Evolutionary conservation across 2,888 invertebrate species (phyloP).

Genomic region (Troides oblongomaculatus): DNA sequence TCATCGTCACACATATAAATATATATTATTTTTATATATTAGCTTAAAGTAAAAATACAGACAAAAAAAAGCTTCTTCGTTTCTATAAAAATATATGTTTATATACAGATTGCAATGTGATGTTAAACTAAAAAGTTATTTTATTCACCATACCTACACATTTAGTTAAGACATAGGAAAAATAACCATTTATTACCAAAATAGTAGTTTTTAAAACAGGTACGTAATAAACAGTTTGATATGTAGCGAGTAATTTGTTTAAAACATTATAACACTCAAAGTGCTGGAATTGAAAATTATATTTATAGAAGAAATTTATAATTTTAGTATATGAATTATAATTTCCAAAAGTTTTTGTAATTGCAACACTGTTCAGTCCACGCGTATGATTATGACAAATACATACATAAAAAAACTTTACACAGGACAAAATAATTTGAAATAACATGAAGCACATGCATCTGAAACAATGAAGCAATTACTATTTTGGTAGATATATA

Average conservation of each 20-base stretch:
- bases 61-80: not conserved
- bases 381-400: not conserved
- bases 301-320: not conserved
- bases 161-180: not conserved
- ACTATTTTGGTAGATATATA: no score
- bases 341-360: not conserved
- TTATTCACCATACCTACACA: not conserved
- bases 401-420: no score
- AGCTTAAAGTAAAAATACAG: not conserved
- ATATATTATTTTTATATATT: no score
- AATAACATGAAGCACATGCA: not conserved
- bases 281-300: not conserved
- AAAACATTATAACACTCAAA: constrained; percentile 1
- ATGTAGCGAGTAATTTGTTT: constrained; percentile 14
- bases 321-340: not conserved
- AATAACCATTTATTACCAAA: constrained; percentile 16
- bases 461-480: no score
- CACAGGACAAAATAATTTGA: not conserved
- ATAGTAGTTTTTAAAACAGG: constrained; percentile 21
- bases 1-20: not conserved
- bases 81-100: not conserved
- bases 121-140: not conserved
- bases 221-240: constrained; percentile 23
- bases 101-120: not conserved
- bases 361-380: not conserved